Evolutionary conservation across 2,113 vertebrate genomes (phyloP).

Genomic region (Cyphomyrus discorhynchus): DNA sequence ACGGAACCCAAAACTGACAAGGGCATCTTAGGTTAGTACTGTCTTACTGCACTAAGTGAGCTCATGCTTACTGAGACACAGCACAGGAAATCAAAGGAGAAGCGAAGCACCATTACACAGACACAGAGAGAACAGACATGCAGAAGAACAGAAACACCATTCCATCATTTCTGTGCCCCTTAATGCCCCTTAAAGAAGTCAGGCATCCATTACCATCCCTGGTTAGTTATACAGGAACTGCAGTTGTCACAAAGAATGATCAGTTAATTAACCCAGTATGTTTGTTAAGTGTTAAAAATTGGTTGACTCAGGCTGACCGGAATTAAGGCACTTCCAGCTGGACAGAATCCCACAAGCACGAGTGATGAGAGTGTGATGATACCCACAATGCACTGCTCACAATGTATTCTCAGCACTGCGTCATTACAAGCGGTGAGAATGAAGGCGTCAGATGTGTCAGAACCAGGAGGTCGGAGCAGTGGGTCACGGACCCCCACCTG

Average conservation of each 20-base stretch:
- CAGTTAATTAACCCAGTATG: background rate
- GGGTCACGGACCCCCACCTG: background rate
- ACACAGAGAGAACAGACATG: constrained; percentile 22
- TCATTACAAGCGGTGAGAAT: background rate
- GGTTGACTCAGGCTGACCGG: background rate
- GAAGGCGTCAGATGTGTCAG: background rate
- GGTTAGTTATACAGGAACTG: background rate
- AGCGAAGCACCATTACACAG: background rate
- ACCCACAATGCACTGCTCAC: background rate
- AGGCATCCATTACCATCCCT: background rate
- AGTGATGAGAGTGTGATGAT: background rate
- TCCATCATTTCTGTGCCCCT: background rate
- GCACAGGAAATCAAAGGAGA: constrained; percentile 19
- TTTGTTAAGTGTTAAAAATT: background rate
- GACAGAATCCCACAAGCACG: constrained; percentile 7
- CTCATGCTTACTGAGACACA: constrained; percentile 57
- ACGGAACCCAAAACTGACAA: constrained; percentile 81
- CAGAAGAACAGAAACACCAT: constrained; percentile 5
- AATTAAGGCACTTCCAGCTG: background rate
- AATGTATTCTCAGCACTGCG: background rate
- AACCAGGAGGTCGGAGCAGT: background rate
- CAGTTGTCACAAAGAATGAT: background rate
- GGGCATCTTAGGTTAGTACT: constrained; percentile 85
- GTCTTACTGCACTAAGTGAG: constrained; percentile 79
- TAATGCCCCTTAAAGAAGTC: background rate